Evolutionary conservation across 2,888 invertebrate species (phyloP), one percentile per base, ranked within the genome.

Genomic region (Metalampra italica): DNA sequence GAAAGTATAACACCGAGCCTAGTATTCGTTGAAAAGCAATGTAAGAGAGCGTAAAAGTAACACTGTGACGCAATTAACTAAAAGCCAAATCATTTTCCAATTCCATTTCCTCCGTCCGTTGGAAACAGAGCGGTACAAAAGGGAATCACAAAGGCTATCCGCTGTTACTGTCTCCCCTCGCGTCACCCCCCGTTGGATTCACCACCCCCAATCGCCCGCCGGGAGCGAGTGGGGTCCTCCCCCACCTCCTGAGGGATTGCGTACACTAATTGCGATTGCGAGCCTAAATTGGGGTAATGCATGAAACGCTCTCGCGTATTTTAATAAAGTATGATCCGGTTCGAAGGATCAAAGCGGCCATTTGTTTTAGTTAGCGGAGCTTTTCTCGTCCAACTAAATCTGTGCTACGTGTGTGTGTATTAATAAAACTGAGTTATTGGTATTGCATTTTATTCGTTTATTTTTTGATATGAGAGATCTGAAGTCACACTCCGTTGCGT

Each of bases 71-170:
- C 83, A 88, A 88, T 88, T 85, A 85, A 71, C 87, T 88, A 88
- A 88, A 87, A 88, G 87, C 82, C 68, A 76, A 85, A 83, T 82
- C 77, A 84, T 84, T 87, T 87, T 83, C 83, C 82, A 85, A 86
- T 86, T 78, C 78, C 80, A 86, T 88, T 83, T 84, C 84, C 83
- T 78, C 64, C 71, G 78, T 70, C 63, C 60, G 57, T 59, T 73
- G 81, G 76, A 80, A 79, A 81, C 75, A 71, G 71, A 59, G 62
- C 71, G 63, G 78, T 70, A 80, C 78, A 80, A 76, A 77, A 71
- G 72, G 65, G 78, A 71, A 71, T 71, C 70, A 77, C 78, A 79
- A 78, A 80, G 77, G 73, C 78, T 76, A 75, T 71, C 78, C 73
- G 72, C 56, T 62, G 66, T 66, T 64, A 52, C 56, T 47, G 39